phyloP scores from a whole-genome alignment of 2,797 vertebrate genomes.

The Hemibagrus guttatus region DNA sequence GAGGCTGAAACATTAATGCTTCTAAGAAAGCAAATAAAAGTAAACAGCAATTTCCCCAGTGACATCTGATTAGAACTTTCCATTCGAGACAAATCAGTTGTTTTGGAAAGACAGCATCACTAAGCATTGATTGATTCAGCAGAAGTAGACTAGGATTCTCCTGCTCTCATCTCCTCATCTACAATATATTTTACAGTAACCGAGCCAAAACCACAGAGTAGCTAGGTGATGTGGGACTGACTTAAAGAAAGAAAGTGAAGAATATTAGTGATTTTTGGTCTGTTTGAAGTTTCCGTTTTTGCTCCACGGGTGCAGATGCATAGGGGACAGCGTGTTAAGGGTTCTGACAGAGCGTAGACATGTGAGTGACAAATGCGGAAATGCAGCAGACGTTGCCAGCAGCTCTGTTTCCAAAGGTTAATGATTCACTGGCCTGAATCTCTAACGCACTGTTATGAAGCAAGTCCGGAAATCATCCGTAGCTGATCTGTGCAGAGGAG shows the following conservation, averaged over 20 bases:
- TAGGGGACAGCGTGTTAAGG: not conserved
- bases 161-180: not conserved
- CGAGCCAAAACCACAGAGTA: not conserved
- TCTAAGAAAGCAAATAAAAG: not conserved
- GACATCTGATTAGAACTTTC: not conserved
- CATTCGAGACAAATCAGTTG: not conserved
- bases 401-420: not conserved
- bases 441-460: not conserved
- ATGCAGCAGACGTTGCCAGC: slow-evolving; percentile 2
- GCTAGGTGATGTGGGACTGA: not conserved
- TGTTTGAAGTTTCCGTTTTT: slow-evolving; percentile 11
- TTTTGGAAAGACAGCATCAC: no score
- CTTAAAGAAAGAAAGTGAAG: not conserved
- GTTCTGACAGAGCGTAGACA: not conserved
- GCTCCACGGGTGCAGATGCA: slow-evolving; percentile 28
- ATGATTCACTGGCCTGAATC: not conserved
- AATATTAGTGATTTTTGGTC: not conserved
- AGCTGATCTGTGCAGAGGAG: not conserved
- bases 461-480: not conserved
- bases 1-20: slow-evolving; percentile 17
- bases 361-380: slow-evolving; percentile 25
- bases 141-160: not conserved
- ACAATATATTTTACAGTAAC: not conserved
- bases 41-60: not conserved
- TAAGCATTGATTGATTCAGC: not conserved